phyloP scores from a whole-genome alignment of 2,797 vertebrate species.

The Chelon auratus region DNA sequence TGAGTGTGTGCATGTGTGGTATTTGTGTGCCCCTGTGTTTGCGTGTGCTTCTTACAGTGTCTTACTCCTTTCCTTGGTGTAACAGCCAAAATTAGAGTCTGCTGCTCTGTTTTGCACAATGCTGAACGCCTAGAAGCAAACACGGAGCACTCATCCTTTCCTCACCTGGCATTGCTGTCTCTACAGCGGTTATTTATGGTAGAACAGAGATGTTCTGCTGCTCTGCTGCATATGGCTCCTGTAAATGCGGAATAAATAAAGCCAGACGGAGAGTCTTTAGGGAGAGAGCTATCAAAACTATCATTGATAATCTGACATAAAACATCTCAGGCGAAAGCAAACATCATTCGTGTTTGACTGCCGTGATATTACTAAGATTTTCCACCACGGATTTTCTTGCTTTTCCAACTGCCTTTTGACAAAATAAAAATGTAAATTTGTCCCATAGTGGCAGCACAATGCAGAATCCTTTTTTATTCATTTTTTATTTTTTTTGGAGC shows the following conservation, averaged over 20 bases:
- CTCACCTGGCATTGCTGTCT: conserved; percentile 80
- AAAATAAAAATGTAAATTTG: conserved; percentile 57
- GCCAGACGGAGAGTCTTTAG: conserved; percentile 73
- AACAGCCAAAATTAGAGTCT: conserved; percentile 74
- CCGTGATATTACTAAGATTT: conserved; percentile 72
- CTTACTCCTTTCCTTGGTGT: conserved; percentile 53
- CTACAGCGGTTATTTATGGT: conserved; percentile 77
- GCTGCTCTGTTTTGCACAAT: conserved; percentile 61
- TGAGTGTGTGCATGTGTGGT: conserved; percentile 16
- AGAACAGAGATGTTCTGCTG: conserved; percentile 71
- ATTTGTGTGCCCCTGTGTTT: conserved; percentile 17
- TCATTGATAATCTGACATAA: conserved; percentile 72
- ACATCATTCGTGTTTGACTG: conserved; percentile 79
- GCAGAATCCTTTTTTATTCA: conserved; percentile 52
- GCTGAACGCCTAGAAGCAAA: conserved; percentile 70
- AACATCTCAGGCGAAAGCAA: conserved; percentile 78
- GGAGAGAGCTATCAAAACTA: conserved; percentile 79
- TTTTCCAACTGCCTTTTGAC: conserved; percentile 63
- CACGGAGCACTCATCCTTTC: conserved; percentile 64
- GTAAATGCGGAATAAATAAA: conserved; percentile 78
- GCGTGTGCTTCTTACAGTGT: conserved; percentile 40
- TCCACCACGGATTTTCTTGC: conserved; percentile 60
- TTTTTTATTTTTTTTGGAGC: conserved; percentile 16
- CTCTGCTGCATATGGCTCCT: conserved; percentile 75
- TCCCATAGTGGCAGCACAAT: conserved; percentile 67